Evolutionary conservation across 2,888 invertebrate species (phyloP), one percentile per base, ranked within the genome.

Genomic region (Limnephilus auricula): DNA sequence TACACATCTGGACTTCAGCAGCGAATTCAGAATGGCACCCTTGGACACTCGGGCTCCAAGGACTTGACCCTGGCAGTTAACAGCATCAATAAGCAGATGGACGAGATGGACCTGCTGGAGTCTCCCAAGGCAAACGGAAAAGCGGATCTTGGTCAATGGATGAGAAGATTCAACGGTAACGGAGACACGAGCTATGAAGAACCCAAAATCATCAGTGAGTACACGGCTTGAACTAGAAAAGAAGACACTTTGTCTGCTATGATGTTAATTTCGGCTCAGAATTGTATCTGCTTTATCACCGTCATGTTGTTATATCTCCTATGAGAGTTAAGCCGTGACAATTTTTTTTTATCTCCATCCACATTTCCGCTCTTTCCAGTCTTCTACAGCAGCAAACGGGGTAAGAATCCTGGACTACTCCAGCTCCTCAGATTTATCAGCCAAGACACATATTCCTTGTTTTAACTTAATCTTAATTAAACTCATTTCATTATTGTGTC

Each of bases 1-100:
- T 96, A 96, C 94, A 96, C 96, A 89, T 94, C 96, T 93, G 96
- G 96, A 86, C 94, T 96, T 40, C 96, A 96, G 94, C 96, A 97
- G 94, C 95, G 97, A 93, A 95, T 97, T 89, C 95, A 96, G 93
- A 97, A 97, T 94, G 96, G 97, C 34, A 96, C 96, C 84, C 94
- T 96, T 86, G 95, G 96, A 10, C 95, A 96, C 94, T 96, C 94
- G 94, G 96, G 96, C 30, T 40, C 65, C 31, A 92, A 90, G 89
- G 92, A 92, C 85, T n/a, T 84, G 78, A 83, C 82, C 3, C 31
- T 82, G 37, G 91, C 85, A 50, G 90, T 90, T 18, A 92, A 87
- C 37, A 89, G 65, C 32, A 83, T 90, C 30, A 90, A 92, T 40
- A 90, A 89, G 37, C 90, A 92, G 45, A 83, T 92, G 78, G 89